Evolutionary conservation across 2,888 invertebrate species (phyloP), one percentile per base, ranked within the genome.

Genomic region (Caenorhabditis doughertyi): DNA sequence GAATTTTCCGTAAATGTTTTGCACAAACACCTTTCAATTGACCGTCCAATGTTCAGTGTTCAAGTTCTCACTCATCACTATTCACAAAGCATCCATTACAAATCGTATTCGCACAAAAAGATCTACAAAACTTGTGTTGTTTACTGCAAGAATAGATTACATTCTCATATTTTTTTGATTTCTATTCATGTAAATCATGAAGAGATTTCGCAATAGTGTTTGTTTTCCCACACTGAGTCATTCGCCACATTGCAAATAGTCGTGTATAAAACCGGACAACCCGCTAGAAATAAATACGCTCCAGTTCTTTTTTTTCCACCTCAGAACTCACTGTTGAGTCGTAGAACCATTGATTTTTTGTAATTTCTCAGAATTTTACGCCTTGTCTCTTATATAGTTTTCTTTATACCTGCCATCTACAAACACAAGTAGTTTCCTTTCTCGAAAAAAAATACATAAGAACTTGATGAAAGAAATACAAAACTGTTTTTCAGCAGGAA

Each of bases 201-300:
- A n/a, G 42, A 29, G 7, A 77, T 77, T 77, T 77, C 77, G 77
- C 77, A 77, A 77, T 68, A 18, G 8, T 77, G 77, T 77, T 77
- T 77, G 68, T 68, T 77, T 77, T 77, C 77, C 60, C 68, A 77
- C 77, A 67, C 51, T 77, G 77, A 77, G 53, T 77, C 77, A 77
- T 68, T 62, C 68, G 77, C 77, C 77, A 68, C 77, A 68, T 68
- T 60, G 77, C 68, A 77, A 77, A 77, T 47, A 77, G 27, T 62
- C 56, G 76, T 53, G 60, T 77, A 77, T 77, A 77, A 77, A 77
- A 68, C 68, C 44, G 68, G 77, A 76, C 60, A 27, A 16, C 8
- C 76, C 58, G 67, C 16, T 25, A 51, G 49, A 60, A 64, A 62
- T 49, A 74, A 11, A 25, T 56, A 39, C 47, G 25, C 64, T 60